A percentile compares a stretch with the other conserved stretches of the same genome.
phyloP scores from a whole-genome alignment of 2,888 invertebrate species.

The Pristionchus mayeri region DNA sequence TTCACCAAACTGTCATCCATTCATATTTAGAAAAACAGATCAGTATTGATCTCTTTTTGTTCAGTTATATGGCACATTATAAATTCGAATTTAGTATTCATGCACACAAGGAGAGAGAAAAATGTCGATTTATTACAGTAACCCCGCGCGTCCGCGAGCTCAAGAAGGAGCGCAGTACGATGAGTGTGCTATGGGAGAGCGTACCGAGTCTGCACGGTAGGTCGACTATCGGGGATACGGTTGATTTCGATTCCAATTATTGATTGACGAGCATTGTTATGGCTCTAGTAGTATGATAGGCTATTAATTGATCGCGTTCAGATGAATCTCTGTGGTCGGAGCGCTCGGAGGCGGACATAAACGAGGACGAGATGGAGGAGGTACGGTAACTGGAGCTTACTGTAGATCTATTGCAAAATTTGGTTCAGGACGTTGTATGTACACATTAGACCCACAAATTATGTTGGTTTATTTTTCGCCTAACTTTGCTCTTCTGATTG shows the following conservation, averaged over 20 bases:
- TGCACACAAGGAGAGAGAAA: too few species aligned
- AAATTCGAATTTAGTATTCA: too few species aligned
- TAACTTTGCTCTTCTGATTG: too few species aligned
- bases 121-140: conserved; percentile 11
- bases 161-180: conserved; percentile 41
- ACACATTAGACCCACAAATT: too few species aligned
- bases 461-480: too few species aligned
- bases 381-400: conserved; percentile 22
- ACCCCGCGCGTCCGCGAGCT: conserved; percentile 26
- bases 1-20: too few species aligned
- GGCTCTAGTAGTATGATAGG: neutral
- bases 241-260: neutral
- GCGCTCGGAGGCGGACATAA: conserved; percentile 28
- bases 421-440: too few species aligned
- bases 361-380: conserved; percentile 41
- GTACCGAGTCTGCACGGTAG: conserved; percentile 15
- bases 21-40: too few species aligned
- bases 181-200: conserved; percentile 48
- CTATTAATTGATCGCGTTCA: neutral
- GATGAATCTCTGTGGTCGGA: conserved; percentile 41
- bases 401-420: too few species aligned
- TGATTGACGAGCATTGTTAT: neutral
- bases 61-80: too few species aligned
- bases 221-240: neutral
- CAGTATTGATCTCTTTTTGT: too few species aligned